Evolutionary conservation across 2,888 invertebrate genomes (phyloP), one percentile per base, ranked within the genome.

Genomic region (Ctenicera cuprea): DNA sequence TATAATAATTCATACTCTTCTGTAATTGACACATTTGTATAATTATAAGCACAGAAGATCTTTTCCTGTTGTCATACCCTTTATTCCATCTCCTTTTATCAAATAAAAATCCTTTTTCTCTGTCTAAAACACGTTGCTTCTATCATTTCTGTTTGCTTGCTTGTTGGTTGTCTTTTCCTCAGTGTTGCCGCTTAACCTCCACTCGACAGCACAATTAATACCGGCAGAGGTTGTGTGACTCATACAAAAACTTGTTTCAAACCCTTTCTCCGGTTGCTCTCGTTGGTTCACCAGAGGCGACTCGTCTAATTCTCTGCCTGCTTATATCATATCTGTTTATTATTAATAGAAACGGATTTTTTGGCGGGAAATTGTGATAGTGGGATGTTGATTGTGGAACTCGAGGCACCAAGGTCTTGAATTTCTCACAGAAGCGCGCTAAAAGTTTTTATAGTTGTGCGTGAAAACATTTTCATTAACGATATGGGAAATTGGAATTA

Each of bases 181-280:
- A 14, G 77, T 72, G 77, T 79, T 80, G 80, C 79, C 79, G 74
- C 73, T 77, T 79, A 78, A 78, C 76, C 78, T 77, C 75, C 72
- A 76, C 76, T 78, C 78, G 76, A 78, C 74, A 76, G 72, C 76
- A 78, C 80, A 81, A 80, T 81, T 80, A 81, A 80, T 80, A 79
- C 80, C 76, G 75, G 76, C 78, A 76, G 76, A 75, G 78, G 43
- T 45, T 45, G 45, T 45, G 63, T 84, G 84, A 84, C 80, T 84
- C 84, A 83, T 82, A 82, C 82, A 82, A 82, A 83, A 84, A 84
- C 84, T 83, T 80, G 84, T 84, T 84, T 81, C 79, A 78, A 82
- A 80, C 81, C 82, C 82, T 80, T 83, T 80, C 81, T 80, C 81
- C 77, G 81, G 78, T 79, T 80, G 71, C 79, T 78, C 76, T 80